Evolutionary conservation across 2,113 vertebrate species (phyloP), one percentile per base, ranked within the genome.

Genomic region (Nipponia nippon): DNA sequence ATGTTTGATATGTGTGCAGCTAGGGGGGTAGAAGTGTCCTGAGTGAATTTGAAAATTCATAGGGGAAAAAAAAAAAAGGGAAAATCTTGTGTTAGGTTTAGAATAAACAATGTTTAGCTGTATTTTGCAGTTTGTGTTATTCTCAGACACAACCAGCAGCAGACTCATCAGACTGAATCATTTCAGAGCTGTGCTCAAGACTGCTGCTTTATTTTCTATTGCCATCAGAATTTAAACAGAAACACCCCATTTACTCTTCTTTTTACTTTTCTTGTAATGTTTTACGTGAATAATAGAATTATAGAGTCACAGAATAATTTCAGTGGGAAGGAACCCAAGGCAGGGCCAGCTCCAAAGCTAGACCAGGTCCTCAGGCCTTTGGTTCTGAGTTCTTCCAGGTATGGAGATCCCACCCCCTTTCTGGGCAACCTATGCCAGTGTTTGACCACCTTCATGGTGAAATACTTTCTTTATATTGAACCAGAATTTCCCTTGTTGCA

Each of bases 101-200:
- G 36, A 89, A 94, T 56, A 95, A 94, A 80, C 27, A 81, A 12
- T 23, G 46, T 46, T 92, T 71, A 91, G 36, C 63, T 90, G 4
- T 67, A 55, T 95, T 90, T 90, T 93, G 88, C 66, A 70, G 91
- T 56, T 80, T 76, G 42, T 80, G 32, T 83, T 87, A 76, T 93
- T 95, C 53, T 87, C 34, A 66, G 62, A 26, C 93, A 70, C 58
- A 91, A 44, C 14, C 59, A 87, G 65, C 66, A 91, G 42, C 94
- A 83, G 61, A 71, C 26, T 83, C 77, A 73, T 66, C 86, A 88
- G 42, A 69, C 34, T 82, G 95, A 95, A 59, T 94, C 0, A 80
- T 83, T 93, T 84, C 83, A 85, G 89, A 82, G 46, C 61, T 69
- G 7, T 61, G 50, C 36, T 89, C 56, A 89, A 85, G 81, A 34